phyloP scores from a whole-genome alignment of 1,140 invertebrate genomes.

The Drosophila repletoides region DNA sequence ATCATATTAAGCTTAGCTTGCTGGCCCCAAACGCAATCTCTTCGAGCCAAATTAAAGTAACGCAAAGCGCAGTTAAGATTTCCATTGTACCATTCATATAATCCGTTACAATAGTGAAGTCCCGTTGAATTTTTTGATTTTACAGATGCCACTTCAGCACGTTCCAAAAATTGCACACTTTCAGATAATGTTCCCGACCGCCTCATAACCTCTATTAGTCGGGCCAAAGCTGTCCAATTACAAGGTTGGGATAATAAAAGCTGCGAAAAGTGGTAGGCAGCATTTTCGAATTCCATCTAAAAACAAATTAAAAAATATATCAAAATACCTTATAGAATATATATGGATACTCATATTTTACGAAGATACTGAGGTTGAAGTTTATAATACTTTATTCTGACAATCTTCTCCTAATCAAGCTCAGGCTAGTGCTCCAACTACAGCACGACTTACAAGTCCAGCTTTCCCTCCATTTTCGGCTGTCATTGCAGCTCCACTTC shows the following conservation, averaged over 20 bases:
- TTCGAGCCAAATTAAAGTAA: slow-evolving; percentile 92
- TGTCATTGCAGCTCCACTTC: too few species aligned
- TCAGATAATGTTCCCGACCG: slow-evolving; percentile 91
- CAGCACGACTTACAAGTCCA: too few species aligned
- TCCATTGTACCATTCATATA: slow-evolving; percentile 93
- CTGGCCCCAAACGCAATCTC: slow-evolving; percentile 92
- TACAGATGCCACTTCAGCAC: slow-evolving; percentile 86
- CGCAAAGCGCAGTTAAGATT: slow-evolving; percentile 94
- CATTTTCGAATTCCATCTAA: slow-evolving; percentile 94
- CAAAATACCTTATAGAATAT: background rate
- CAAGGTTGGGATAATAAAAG: slow-evolving; percentile 89
- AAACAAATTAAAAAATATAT: slow-evolving; percentile 6
- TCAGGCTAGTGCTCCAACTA: too few species aligned
- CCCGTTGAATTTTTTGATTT: slow-evolving; percentile 84
- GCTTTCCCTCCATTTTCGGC: too few species aligned
- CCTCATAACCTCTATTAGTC: slow-evolving; percentile 93
- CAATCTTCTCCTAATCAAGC: too few species aligned
- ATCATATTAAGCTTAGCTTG: slow-evolving; percentile 95
- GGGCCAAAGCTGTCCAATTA: slow-evolving; percentile 91
- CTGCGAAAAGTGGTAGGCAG: slow-evolving; percentile 94
- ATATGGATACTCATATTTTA: too few species aligned
- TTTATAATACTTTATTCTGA: too few species aligned
- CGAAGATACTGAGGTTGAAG: too few species aligned
- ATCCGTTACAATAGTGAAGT: slow-evolving; percentile 87
- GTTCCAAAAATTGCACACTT: slow-evolving; percentile 88